Evolutionary conservation across 1,140 invertebrate genomes (phyloP).

Genomic region (Schlechtendalia chinensis): DNA sequence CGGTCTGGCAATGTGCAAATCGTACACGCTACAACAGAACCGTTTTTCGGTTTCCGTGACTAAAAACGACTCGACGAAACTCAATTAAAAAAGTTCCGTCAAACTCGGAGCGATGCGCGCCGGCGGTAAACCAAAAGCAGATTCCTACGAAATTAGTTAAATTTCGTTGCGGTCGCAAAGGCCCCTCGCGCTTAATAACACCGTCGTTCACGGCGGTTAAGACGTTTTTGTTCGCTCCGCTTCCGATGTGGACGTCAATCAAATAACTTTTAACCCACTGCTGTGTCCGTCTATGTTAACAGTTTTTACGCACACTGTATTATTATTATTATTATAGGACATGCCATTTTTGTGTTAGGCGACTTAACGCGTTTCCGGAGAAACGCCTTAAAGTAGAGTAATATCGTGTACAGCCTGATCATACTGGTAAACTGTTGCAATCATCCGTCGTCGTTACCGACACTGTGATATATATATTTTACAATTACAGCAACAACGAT

Average conservation of each 20-base stretch:
- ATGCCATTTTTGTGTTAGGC: constrained; percentile 13
- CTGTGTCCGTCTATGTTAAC: not conserved
- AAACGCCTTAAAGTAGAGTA: constrained; percentile 16
- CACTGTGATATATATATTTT: not conserved
- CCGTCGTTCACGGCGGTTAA: not conserved
- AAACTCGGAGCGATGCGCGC: not conserved
- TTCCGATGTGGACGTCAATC: constrained; percentile 34
- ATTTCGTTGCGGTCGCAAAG: not conserved
- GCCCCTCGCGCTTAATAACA: not conserved
- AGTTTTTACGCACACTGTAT: not conserved
- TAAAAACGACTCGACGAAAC: not conserved
- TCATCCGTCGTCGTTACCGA: not conserved
- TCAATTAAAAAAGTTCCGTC: constrained; percentile 30
- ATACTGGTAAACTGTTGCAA: not conserved
- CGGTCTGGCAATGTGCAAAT: too few relatives aligned
- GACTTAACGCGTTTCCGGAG: constrained; percentile 38
- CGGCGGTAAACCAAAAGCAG: not conserved
- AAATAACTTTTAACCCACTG: constrained; percentile 8
- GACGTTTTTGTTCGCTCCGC: constrained; percentile 29
- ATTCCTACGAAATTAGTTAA: constrained; percentile 38
- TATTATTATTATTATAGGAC: constrained; percentile 22
- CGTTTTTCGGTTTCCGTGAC: not conserved
- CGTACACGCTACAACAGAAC: not conserved
- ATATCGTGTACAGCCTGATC: not conserved
- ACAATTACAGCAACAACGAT: not conserved